phyloP scores from a whole-genome alignment of 2,888 invertebrate species.

The Acanthopleura granulata region DNA sequence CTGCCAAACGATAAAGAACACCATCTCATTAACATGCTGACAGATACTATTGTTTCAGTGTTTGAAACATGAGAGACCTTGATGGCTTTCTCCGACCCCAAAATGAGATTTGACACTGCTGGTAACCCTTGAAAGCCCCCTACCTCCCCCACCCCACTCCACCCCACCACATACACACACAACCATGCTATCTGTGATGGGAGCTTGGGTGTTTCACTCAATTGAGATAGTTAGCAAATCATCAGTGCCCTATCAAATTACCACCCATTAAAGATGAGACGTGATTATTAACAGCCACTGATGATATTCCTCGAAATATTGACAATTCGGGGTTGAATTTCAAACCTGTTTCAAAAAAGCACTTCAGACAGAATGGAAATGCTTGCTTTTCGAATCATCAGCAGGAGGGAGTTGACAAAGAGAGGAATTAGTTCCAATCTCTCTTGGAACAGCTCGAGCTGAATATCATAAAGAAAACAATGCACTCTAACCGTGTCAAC shows the following conservation, averaged over 20 bases:
- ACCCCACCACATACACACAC: neutral
- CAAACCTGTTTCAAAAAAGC: neutral
- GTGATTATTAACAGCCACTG: neutral
- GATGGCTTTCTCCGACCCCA: too few relatives aligned
- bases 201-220: neutral
- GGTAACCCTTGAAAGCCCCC: neutral
- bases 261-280: neutral
- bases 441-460: too few relatives aligned
- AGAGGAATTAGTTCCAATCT: too few relatives aligned
- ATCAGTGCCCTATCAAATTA: neutral
- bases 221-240: neutral
- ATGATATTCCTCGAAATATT: neutral
- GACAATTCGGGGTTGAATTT: neutral
- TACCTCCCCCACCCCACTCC: neutral
- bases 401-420: neutral
- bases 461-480: too few relatives aligned
- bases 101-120: too few relatives aligned
- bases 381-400: neutral
- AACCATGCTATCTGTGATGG: neutral
- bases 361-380: neutral
- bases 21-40: neutral
- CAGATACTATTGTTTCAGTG: neutral
- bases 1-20: neutral
- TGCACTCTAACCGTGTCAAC: too few relatives aligned
- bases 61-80: neutral